These are phyloP conservation scores for Drosophila dives DNA, from an alignment of 2,888 invertebrate genomes.

Conservation along the genomic window DNA sequence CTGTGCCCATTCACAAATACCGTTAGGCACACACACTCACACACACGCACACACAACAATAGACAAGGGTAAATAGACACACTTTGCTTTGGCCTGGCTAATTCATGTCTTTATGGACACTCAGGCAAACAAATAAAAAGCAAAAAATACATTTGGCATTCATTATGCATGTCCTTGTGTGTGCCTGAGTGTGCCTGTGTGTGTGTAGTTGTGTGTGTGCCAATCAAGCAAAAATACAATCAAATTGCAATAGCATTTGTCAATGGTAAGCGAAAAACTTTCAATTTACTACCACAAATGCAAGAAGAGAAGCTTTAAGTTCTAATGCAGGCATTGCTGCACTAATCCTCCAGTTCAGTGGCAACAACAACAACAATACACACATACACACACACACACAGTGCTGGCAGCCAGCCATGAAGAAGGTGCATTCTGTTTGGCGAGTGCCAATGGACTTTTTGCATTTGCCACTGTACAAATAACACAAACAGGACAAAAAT, in stretches of 20 bases:
- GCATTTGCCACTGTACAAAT: slow-evolving; percentile 64
- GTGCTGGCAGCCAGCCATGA: slow-evolving; percentile 22
- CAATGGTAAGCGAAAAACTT: slow-evolving; percentile 26
- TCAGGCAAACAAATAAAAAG: slow-evolving; percentile 59
- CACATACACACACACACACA: neutral
- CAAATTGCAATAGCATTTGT: slow-evolving; percentile 69
- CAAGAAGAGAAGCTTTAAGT: slow-evolving; percentile 8
- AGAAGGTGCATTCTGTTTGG: slow-evolving; percentile 45
- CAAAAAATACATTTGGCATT: slow-evolving; percentile 57
- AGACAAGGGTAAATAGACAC: slow-evolving; percentile 51
- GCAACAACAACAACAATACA: neutral
- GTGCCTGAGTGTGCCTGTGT: slow-evolving; percentile 4
- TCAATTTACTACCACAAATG: slow-evolving; percentile 3
- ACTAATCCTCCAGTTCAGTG: neutral
- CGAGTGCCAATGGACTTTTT: slow-evolving; percentile 64
- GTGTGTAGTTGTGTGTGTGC: slow-evolving; percentile 18
- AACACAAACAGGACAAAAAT: slow-evolving; percentile 1
- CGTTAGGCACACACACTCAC: slow-evolving; percentile 48
- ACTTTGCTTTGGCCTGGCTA: slow-evolving; percentile 61
- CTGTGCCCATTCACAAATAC: slow-evolving; percentile 63
- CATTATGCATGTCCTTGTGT: slow-evolving; percentile 53
- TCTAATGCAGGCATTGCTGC: slow-evolving; percentile 7
- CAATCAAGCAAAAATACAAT: slow-evolving; percentile 69
- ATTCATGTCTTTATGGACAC: slow-evolving; percentile 70
- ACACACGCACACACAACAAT: slow-evolving; percentile 15